These are phyloP conservation scores for Chiloscyllium plagiosum DNA, from an alignment of 2,113 vertebrate genomes.

Conservation along the genomic window DNA sequence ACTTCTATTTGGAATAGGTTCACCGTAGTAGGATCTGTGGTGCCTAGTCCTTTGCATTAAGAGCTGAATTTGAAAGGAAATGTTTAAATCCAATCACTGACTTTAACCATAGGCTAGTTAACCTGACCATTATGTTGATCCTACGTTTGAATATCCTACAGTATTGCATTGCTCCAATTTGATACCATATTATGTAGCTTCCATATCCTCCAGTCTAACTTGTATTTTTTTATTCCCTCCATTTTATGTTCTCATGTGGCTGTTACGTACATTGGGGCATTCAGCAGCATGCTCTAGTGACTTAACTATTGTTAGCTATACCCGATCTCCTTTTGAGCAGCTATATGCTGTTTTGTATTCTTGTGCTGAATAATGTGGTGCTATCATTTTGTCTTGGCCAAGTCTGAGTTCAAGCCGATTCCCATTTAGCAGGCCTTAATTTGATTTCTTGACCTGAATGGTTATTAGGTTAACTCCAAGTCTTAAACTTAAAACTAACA, in stretches of 20 bases:
- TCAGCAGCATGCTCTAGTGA: background rate
- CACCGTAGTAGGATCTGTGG: too few species aligned
- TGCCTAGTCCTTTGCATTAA: too few species aligned
- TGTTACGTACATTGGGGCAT: background rate
- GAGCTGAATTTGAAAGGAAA: too few species aligned
- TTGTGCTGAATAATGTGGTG: background rate
- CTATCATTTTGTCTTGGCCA: background rate
- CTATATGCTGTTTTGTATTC: too few species aligned
- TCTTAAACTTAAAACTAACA: too few species aligned
- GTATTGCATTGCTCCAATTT: background rate
- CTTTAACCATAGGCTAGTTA: too few species aligned
- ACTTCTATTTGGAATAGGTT: too few species aligned
- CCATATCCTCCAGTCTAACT: background rate
- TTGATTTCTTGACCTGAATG: too few species aligned
- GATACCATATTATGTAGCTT: background rate
- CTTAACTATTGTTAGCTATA: too few species aligned
- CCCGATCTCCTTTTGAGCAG: background rate
- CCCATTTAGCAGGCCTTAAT: background rate
- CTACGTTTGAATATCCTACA: background rate
- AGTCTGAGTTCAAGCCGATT: background rate
- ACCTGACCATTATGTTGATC: background rate
- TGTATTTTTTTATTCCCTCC: background rate
- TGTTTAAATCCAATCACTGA: too few species aligned
- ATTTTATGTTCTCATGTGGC: background rate
- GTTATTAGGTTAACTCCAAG: background rate